Evolutionary conservation across 2,888 invertebrate genomes (phyloP).

Genomic region (Himalopsyche kuldschensis): DNA sequence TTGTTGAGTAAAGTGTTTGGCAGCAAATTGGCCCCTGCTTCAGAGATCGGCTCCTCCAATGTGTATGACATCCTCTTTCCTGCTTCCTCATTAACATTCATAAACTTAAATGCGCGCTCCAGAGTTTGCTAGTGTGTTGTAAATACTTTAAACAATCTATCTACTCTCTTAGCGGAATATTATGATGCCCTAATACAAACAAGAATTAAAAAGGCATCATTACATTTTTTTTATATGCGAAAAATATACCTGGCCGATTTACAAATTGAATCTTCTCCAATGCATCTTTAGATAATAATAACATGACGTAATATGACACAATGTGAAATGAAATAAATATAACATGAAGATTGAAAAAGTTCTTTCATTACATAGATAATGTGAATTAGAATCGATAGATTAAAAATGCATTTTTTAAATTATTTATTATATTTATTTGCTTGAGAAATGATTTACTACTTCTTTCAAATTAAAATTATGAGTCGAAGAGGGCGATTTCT

Average conservation of each 20-base stretch:
- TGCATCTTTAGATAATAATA: too few relatives aligned
- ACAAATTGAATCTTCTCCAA: too few relatives aligned
- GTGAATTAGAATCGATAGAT: too few relatives aligned
- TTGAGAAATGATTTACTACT: background rate
- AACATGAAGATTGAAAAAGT: too few relatives aligned
- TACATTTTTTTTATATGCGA: background rate
- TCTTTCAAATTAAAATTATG: background rate
- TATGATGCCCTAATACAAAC: conserved; percentile 10
- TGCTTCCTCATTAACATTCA: conserved; percentile 41
- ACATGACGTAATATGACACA: too few relatives aligned
- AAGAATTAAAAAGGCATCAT: background rate
- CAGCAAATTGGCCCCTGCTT: conserved; percentile 23
- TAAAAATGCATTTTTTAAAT: too few relatives aligned
- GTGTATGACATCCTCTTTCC: conserved; percentile 41
- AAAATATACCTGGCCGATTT: background rate
- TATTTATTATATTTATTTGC: too few relatives aligned
- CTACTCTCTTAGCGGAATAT: conserved; percentile 4
- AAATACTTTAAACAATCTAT: conserved; percentile 34
- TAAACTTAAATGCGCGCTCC: conserved; percentile 40
- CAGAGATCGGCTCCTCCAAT: conserved; percentile 33
- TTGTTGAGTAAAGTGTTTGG: background rate
- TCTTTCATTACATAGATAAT: too few relatives aligned
- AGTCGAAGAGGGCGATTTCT: background rate
- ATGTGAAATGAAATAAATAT: too few relatives aligned
- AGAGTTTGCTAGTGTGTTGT: conserved; percentile 38